phyloP scores from a whole-genome alignment of 2,113 vertebrate species.

The Myrmecobius fasciatus region DNA sequence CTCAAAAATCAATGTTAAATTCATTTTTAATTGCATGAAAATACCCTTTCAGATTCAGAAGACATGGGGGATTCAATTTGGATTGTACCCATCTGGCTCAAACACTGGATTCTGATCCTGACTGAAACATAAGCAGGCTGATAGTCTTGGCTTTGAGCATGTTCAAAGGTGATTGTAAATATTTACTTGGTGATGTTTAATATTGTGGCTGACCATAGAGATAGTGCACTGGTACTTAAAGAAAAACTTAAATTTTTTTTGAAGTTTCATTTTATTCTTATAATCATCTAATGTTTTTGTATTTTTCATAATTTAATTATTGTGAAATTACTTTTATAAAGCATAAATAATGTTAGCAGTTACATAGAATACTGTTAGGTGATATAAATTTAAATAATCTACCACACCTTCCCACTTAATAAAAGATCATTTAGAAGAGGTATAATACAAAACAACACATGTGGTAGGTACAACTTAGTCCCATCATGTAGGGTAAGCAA shows the following conservation, averaged over 20 bases:
- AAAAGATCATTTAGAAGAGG: background rate
- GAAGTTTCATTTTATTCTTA: conserved; percentile 8
- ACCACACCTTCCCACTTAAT: background rate
- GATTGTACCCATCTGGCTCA: background rate
- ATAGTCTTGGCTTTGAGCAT: background rate
- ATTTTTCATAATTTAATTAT: background rate
- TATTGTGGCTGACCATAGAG: accelerated
- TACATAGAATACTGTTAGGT: background rate
- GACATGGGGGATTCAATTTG: conserved; percentile 41
- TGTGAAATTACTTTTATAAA: background rate
- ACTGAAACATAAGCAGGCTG: background rate
- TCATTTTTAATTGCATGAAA: conserved; percentile 63
- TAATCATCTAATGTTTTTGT: background rate
- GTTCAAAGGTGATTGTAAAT: background rate
- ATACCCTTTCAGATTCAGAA: conserved; percentile 68
- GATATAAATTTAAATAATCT: background rate
- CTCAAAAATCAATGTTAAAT: conserved; percentile 62
- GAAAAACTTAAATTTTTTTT: background rate
- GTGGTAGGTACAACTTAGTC: background rate
- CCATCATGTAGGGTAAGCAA: background rate
- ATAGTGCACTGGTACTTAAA: background rate
- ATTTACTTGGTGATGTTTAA: background rate
- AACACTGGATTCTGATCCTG: background rate
- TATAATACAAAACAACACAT: background rate
- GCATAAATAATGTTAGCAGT: background rate